Evolutionary conservation across 2,797 vertebrate genomes (phyloP), one percentile per base, ranked within the genome.

Genomic region (Diplodus puntazzo): DNA sequence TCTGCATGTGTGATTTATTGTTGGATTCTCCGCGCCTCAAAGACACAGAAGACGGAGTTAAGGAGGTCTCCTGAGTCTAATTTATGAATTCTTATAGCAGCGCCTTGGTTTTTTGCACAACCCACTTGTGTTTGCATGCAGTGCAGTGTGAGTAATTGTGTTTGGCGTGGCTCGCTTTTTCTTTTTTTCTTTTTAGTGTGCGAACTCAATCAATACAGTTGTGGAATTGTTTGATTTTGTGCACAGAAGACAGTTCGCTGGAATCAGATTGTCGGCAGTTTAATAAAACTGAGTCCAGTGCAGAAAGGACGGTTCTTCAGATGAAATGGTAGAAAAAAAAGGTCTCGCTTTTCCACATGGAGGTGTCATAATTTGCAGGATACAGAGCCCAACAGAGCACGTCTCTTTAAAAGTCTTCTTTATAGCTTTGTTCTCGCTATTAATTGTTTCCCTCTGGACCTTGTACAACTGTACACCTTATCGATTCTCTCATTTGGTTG

Each of bases 41-140:
- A 90, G 85, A 88, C 85, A 86, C 80, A 81, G 75, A 83, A 79
- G 82, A 92, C 79, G 83, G 88, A 91, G 92, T 88, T 85, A 88
- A 91, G 87, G 79, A 89, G 82, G 89, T 92, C 92, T 92, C 94
- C 73, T 42, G 93, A 92, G 95, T 63, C 92, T 93, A 88, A 94
- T 95, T 94, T 94, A 93, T 90, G 83, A 94, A 92, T 93, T 90
- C 82, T 84, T 86, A 25, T 25, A 83, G 50, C 79, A 74, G 61
- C 13, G 73, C 85, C 79, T 52, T 64, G 73, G 81, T 27, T 27
- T 25, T 27, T 79, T 76, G 69, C 73, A 57, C 83, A 83, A 74
- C 85, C 85, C 72, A 73, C 75, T 81, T 82, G 73, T 76, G 82
- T 52, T 52, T 84, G 70, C 77, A 65, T 23, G 30, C 77, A 69